Base-by-base conservation (phyloP, 1,140 invertebrate species). In the Pseudomyrmex flavicornis region DNA sequence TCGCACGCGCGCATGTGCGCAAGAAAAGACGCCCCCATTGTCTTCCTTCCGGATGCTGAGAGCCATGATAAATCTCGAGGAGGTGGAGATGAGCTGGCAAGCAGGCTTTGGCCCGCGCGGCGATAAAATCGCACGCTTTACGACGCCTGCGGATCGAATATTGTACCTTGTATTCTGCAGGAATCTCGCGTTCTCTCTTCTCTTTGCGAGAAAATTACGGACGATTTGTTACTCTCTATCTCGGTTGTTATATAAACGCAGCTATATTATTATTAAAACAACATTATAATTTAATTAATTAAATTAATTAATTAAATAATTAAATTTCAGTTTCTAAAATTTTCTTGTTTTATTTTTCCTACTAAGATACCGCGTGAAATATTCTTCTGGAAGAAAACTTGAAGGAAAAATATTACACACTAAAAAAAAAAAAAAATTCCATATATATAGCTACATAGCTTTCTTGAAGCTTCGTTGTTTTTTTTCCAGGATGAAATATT, bases 111-210 rank as follows among this genome's bases (percentile, higher is more conserved):
- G 52, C 58, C 52, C 22, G 44, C 58, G 44, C 58, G 52, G 52
- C 17, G 76, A 80, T 80, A 80, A 80, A 80, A 72, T 80, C 66
- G 54, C 17, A 8, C n/a, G 44, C 10, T 80, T 80, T 80, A 80
- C 54, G 66, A 72, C 52, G 65, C 52, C 44, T 15, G 8, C 12
- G 9, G n/a, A 70, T 59, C 76, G 44, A 79, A 70, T 46, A 20
- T 59, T 61, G 20, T 48, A 80, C 44, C 17, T 79, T 56, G 9
- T 2, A 68, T 48, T 12, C 17, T 26, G 20, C 35, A 20, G 5
- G 13, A 13, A 72, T 70, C 35, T 35, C 5, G 35, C 8, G 10
- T 48, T 44, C 15, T 15, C 70, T 80, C 15, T 12, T 12, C 22
- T 61, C 20, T 35, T 54, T 15, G 15, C 44, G n/a, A 58, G 20